Percentiles rank a stretch among this genome's conserved stretches.
Conservation (phyloP, 2,113 vertebrate species). For the Zosterops lateralis region DNA sequence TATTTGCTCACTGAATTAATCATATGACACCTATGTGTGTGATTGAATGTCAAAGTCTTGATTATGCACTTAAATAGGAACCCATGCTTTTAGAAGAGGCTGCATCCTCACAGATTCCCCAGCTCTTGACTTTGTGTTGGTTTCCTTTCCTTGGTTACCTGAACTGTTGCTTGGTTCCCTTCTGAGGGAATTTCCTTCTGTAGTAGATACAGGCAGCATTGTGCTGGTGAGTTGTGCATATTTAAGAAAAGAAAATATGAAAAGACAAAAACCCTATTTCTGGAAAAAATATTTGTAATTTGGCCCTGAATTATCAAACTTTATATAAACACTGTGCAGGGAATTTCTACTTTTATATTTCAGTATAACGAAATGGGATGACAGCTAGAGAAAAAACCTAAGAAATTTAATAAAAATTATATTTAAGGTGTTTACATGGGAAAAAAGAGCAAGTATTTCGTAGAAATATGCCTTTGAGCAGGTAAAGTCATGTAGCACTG, state of each 20-base stretch:
- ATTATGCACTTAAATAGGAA: background rate
- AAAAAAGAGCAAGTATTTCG: background rate
- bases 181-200: background rate
- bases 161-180: background rate
- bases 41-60: background rate
- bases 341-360: background rate
- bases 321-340: background rate
- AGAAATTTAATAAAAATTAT: background rate
- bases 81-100: background rate
- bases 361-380: background rate
- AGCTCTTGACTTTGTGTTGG: background rate
- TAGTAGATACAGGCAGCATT: background rate
- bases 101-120: background rate
- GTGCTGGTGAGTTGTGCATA: background rate
- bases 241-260: background rate
- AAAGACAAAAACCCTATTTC: background rate
- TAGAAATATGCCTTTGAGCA: background rate
- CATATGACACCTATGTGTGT: background rate
- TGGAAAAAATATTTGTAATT: background rate
- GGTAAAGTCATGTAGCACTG: background rate
- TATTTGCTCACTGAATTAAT: background rate
- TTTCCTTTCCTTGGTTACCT: background rate
- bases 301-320: background rate
- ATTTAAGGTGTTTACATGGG: background rate
- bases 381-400: background rate